Evolutionary conservation across 2,797 vertebrate genomes (phyloP).

Genomic region (Babyrousa celebensis): DNA sequence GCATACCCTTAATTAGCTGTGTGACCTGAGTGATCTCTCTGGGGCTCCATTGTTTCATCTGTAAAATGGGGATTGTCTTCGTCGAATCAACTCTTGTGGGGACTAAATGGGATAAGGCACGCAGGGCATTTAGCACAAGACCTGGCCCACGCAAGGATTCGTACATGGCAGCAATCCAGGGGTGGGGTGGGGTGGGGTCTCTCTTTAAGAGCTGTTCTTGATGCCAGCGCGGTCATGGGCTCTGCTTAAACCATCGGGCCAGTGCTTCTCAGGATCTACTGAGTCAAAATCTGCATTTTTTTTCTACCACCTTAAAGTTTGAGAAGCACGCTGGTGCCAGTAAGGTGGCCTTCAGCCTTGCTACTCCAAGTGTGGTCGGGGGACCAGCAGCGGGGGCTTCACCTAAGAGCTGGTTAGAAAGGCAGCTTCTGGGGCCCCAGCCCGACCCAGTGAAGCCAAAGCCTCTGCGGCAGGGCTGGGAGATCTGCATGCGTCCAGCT

Average conservation of each 20-base stretch:
- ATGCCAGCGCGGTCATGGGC: neutral
- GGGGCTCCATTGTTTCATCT: conserved; percentile 49
- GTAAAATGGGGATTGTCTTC: conserved; percentile 41
- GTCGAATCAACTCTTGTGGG: neutral
- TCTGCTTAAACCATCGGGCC: neutral
- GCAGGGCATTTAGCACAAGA: neutral
- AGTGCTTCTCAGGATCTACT: neutral
- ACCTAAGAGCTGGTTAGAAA: neutral
- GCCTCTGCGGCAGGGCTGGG: no score
- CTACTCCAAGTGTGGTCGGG: neutral
- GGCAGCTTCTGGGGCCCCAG: neutral
- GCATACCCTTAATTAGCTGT: neutral
- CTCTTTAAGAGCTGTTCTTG: neutral
- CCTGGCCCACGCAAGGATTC: neutral
- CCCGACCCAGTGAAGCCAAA: neutral
- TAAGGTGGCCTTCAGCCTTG: neutral
- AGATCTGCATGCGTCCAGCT: neutral
- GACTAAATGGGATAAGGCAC: conserved; percentile 6
- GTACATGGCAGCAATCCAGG: neutral
- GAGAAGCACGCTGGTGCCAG: neutral
- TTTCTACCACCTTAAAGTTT: neutral
- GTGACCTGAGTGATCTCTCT: neutral
- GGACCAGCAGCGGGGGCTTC: neutral
- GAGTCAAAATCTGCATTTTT: neutral
- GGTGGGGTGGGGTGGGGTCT: conserved; percentile 3